Base-by-base conservation (phyloP, 1,140 invertebrate species). In the Asobara japonica region DNA sequence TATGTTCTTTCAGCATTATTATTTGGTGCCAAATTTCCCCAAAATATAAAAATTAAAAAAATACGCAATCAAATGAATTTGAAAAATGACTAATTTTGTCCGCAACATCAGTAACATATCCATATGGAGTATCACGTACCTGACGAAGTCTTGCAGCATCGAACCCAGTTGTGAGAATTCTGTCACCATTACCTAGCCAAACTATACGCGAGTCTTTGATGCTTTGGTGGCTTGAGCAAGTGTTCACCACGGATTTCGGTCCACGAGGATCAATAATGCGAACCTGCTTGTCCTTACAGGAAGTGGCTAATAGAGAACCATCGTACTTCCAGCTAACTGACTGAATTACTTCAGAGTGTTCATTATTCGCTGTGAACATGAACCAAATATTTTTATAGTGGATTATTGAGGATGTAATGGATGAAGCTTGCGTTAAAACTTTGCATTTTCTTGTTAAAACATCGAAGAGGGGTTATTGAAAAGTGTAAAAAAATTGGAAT, bases 131-230 rank as follows among this genome's bases (percentile, higher is more conserved):
- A n/a, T n/a, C n/a, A n/a, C n/a, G n/a, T n/a, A n/a, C n/a, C n/a
- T 97, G 95, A 75, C 96, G 90, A 31, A 95, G 87, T 76, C 95
- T 91, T 51, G 91, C 92, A 16, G 92, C 86, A 83, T 94, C 92
- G 74, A 94, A 94, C 45, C 92, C 92, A 69, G 96, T 96, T 3
- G 95, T 96, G 0, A 97, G 81, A 72, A 98, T 92, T 75, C 91
- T 90, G 36, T 95, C 91, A 69, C 91, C 91, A 76, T 95, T 92
- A 16, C 95, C 95, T 0, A 98, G 86, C 95, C 96, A 98, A 0
- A 96, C 92, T 1, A 97, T 90, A 68, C 96, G 88, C 0, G 95
- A 97, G 82, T 98, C 97, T 85, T 96, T 97, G 61, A 96, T 94
- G 79, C 93, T 95, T 82, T 94, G 93, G 84, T 96, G 95, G 80